Evolutionary conservation across 2,888 invertebrate genomes (phyloP).

Genomic region (Anoncus sp.): DNA sequence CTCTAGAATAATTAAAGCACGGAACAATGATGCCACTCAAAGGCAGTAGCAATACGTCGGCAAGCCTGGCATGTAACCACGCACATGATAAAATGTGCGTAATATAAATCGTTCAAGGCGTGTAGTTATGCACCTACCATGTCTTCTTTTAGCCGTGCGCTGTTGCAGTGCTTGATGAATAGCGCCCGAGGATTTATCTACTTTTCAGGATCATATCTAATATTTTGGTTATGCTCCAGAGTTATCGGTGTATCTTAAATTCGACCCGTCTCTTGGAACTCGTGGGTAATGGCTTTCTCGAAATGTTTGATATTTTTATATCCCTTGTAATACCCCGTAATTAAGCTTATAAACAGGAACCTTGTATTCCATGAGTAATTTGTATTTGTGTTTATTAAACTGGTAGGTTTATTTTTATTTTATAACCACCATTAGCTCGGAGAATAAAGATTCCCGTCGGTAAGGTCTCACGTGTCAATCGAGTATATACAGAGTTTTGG

Average conservation of each 20-base stretch:
- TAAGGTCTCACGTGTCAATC: too few relatives aligned
- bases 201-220: neutral
- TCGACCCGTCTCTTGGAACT: neutral
- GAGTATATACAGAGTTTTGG: too few relatives aligned
- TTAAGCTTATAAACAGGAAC: too few relatives aligned
- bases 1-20: slow-evolving; percentile 36
- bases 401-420: neutral
- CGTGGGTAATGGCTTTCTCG: too few relatives aligned
- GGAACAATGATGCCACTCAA: slow-evolving; percentile 35
- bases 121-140: neutral
- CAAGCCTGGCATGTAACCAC: slow-evolving; percentile 7
- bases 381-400: neutral
- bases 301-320: too few relatives aligned
- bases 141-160: neutral
- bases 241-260: neutral
- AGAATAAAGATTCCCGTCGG: too few relatives aligned
- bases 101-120: neutral
- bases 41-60: slow-evolving; percentile 17
- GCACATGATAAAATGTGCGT: slow-evolving; percentile 8
- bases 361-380: too few relatives aligned
- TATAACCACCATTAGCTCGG: neutral
- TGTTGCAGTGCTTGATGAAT: neutral
- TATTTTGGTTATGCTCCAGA: neutral
- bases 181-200: neutral
- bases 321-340: too few relatives aligned